Conservation (phyloP, 2,888 invertebrate genomes). For the Bimastos eiseni region DNA sequence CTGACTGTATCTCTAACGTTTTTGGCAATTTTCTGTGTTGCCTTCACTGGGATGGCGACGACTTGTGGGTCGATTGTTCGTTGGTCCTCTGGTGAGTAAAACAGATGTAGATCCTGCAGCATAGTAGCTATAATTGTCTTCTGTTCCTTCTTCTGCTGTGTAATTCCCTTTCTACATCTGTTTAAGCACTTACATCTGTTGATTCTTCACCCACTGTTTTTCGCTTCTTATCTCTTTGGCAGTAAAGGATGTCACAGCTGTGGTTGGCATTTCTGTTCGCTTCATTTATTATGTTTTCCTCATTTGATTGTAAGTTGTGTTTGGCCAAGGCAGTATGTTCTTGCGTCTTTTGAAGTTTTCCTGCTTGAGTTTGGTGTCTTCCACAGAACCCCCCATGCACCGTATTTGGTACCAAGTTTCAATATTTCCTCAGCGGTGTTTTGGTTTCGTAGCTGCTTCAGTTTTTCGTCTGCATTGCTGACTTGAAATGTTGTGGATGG, state of each 20-base stretch:
- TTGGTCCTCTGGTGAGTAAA: neutral
- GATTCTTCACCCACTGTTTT: neutral
- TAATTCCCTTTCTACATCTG: neutral
- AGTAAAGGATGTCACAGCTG: neutral
- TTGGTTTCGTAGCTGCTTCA: neutral
- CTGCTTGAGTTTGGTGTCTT: neutral
- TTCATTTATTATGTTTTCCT: neutral
- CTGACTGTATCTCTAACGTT: slow-evolving; percentile 22
- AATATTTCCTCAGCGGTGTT: neutral
- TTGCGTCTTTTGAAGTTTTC: neutral
- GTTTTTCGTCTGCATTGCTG: neutral
- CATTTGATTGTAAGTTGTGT: neutral
- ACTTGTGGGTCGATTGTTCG: neutral
- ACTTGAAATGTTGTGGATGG: neutral
- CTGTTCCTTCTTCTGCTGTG: neutral
- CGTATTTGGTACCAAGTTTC: neutral
- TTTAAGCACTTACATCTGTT: neutral
- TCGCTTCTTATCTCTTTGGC: neutral
- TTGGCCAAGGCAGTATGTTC: neutral
- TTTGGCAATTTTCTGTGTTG: slow-evolving; percentile 14
- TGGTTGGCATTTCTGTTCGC: neutral
- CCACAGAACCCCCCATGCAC: neutral
- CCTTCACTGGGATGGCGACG: slow-evolving; percentile 18
- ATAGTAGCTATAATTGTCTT: neutral
- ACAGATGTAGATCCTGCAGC: neutral